Evolutionary conservation across 2,113 vertebrate species (phyloP).

Genomic region (Melanotaenia duboulayi): DNA sequence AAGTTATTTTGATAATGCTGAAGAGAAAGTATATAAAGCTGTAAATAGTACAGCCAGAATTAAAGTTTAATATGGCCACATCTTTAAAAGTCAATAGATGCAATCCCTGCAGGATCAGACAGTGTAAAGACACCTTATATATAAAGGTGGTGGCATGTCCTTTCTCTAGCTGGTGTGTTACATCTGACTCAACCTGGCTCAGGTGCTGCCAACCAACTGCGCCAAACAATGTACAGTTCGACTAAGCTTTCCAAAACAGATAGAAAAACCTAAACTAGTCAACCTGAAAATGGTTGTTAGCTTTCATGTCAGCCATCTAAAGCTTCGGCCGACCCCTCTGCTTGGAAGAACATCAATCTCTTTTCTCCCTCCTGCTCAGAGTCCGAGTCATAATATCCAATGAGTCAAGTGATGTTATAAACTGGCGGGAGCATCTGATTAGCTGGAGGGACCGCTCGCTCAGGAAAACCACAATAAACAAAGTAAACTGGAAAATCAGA

Average conservation of each 20-base stretch:
- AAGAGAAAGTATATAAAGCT: conserved; percentile 26
- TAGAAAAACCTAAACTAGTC: too few species aligned
- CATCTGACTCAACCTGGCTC: conserved; percentile 17
- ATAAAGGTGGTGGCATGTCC: conserved; percentile 18
- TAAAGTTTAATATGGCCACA: conserved; percentile 6
- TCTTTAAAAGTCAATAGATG: conserved; percentile 45
- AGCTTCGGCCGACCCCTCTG: too few species aligned
- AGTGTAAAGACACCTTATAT: conserved; percentile 13
- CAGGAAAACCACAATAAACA: not conserved
- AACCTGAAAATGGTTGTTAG: too few species aligned
- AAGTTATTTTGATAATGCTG: conserved; percentile 23
- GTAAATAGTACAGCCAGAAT: not conserved
- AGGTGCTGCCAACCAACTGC: conserved; percentile 20
- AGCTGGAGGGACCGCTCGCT: too few species aligned
- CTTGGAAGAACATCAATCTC: conserved; percentile 1
- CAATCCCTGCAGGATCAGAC: conserved; percentile 17
- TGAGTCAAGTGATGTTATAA: too few species aligned
- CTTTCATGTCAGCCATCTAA: not conserved
- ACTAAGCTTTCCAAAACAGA: not conserved
- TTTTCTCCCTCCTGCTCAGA: conserved; percentile 5
- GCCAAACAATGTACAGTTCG: too few species aligned
- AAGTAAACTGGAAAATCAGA: too few species aligned
- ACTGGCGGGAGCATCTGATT: too few species aligned
- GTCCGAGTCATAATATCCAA: not conserved
- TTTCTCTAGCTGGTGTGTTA: conserved; percentile 42